phyloP scores from a whole-genome alignment of 92 coral and sea anemone species.

The Porites rus region DNA sequence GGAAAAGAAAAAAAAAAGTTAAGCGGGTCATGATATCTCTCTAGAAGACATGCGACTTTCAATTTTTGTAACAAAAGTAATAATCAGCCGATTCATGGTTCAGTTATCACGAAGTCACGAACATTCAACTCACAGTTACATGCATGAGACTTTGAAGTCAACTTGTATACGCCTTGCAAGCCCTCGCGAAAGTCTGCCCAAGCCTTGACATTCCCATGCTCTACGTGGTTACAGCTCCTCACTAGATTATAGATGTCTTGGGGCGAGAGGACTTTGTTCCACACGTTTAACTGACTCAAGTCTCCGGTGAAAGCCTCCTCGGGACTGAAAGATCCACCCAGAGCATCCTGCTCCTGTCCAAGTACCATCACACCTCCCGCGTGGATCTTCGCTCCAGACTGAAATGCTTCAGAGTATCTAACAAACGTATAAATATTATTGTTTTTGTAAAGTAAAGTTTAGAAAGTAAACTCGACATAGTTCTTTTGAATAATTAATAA shows the following conservation, averaged over 20 bases:
- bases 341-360: slow-evolving; percentile 96
- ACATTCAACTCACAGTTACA: slow-evolving; percentile 83
- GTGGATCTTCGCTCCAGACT: slow-evolving; percentile 79
- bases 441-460: no score
- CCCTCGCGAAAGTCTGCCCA: slow-evolving; percentile 91
- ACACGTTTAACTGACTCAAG: slow-evolving; percentile 90
- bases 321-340: slow-evolving; percentile 93
- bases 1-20: no score
- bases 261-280: slow-evolving; percentile 81
- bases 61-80: no score
- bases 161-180: slow-evolving; percentile 75
- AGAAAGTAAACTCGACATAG: no score
- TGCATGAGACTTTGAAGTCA: slow-evolving; percentile 77
- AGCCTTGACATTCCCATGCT: slow-evolving; percentile 85
- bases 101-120: neutral
- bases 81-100: no score
- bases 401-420: slow-evolving; percentile 76
- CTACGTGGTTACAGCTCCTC: slow-evolving; percentile 73
- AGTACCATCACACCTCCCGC: slow-evolving; percentile 97
- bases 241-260: slow-evolving; percentile 84
- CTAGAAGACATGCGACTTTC: no score
- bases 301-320: slow-evolving; percentile 96
- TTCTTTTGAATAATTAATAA: no score
- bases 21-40: no score
- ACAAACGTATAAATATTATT: no score